Base-by-base conservation (phyloP, 2,797 vertebrate species). In the Clarias platycephalus region DNA sequence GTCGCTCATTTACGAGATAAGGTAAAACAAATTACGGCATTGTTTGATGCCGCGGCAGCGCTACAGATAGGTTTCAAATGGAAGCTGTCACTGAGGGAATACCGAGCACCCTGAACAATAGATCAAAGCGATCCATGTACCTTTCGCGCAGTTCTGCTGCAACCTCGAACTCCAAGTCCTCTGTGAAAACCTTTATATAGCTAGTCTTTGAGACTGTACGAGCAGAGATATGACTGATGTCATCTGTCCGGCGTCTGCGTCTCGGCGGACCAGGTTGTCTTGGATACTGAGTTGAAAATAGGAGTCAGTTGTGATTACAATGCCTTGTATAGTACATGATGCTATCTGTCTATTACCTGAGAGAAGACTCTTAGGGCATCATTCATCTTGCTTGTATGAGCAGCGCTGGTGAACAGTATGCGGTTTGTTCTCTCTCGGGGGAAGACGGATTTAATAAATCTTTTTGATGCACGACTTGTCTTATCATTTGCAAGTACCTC, bases 1-100 rank as follows among this genome's bases (percentile, higher is more conserved):
- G 86, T 88, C 85, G 81, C 89, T 87, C 85, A 86, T 88, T 90
- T 87, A 86, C 70, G 37, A 87, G 89, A 90, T 90, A 90, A 90
- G 87, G 86, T 82, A 84, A 86, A 88, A 90, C 89, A 90, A 90
- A 88, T 90, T 85, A 86, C 81, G 70, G 86, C 64, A 85, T 90
- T 90, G 89, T 90, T 90, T 88, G 84, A 87, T 80, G 85, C 87
- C 7, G 74, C 86, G 74, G 87, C 75, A 79, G 64, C 12, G 85
- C 81, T 80, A 85, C 86, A 86, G 89, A 90, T 87, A 87, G 87
- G 64, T 88, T 87, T 87, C 87, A 87, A 87, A 88, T 88, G 79
- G 86, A 89, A 81, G 77, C 86, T 85, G 88, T 88, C 89, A 88
- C 68, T 71, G 83, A 87, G 84, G 75, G 83, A 86, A 85, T 85